Evolutionary conservation across 1,140 invertebrate species (phyloP).

Genomic region (Caerostris darwini): DNA sequence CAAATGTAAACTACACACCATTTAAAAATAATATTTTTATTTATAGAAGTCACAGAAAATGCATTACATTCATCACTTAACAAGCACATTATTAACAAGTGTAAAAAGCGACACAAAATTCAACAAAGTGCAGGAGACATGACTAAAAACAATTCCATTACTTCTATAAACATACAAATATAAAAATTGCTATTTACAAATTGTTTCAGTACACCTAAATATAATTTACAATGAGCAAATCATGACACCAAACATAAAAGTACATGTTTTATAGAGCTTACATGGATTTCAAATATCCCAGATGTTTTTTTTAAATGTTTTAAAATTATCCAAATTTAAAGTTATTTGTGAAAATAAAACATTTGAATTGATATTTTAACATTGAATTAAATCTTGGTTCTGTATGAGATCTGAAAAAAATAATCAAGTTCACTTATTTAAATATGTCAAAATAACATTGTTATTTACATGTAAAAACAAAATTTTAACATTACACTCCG

Average conservation of each 20-base stretch:
- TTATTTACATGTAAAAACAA: too few species aligned
- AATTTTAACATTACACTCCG: too few species aligned
- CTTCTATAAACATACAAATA: constrained; percentile 2
- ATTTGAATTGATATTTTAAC: too few species aligned
- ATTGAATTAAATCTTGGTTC: too few species aligned
- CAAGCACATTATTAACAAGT: not conserved
- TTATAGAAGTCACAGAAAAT: not conserved
- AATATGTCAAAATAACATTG: too few species aligned
- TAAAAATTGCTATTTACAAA: constrained; percentile 6
- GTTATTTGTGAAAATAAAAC: too few species aligned
- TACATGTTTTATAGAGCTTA: not conserved
- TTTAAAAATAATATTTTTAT: constrained; percentile 32
- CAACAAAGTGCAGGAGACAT: not conserved
- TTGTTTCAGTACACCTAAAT: not conserved
- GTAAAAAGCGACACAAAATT: not conserved
- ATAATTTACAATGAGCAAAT: constrained; percentile 21
- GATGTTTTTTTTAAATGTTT: too few species aligned
- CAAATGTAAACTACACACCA: not conserved
- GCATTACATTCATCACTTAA: not conserved
- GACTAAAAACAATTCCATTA: not conserved
- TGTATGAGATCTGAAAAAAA: too few species aligned
- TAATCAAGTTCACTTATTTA: too few species aligned
- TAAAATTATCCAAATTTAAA: too few species aligned
- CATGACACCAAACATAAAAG: not conserved
- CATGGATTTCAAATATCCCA: too few species aligned